These are phyloP conservation scores for Salmo trutta DNA, from an alignment of 2,797 vertebrate genomes.

Conservation along the genomic window DNA sequence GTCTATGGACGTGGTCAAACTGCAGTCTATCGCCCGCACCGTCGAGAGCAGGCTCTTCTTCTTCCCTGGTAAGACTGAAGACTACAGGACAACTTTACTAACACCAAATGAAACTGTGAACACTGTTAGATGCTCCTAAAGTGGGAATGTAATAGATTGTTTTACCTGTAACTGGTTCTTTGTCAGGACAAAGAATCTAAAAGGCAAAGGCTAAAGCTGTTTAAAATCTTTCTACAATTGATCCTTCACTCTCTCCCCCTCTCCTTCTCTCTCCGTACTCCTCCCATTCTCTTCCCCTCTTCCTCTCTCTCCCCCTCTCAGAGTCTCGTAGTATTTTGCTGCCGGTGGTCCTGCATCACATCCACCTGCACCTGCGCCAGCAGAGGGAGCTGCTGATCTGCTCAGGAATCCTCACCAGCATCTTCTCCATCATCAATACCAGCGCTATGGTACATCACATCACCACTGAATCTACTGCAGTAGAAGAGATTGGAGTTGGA, in stretches of 20 bases:
- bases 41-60: conserved; percentile 97
- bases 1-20: conserved; percentile 98
- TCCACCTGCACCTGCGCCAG: conserved; percentile 96
- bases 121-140: not conserved
- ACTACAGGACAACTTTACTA: not conserved
- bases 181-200: not conserved
- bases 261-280: not conserved
- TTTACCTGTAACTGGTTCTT: not conserved
- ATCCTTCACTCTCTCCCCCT: not conserved
- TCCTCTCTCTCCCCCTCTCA: conserved; percentile 51
- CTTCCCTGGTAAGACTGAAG: conserved; percentile 84
- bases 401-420: conserved; percentile 96
- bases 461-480: not conserved
- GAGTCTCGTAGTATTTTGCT: conserved; percentile 96
- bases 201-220: not conserved
- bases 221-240: not conserved
- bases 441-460: conserved; percentile 86
- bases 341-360: conserved; percentile 96
- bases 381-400: conserved; percentile 99
- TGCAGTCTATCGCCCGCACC: conserved; percentile 95
- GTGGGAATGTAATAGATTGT: not conserved
- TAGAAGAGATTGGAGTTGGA: not conserved
- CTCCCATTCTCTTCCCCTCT: not conserved
- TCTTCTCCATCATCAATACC: conserved; percentile 97
- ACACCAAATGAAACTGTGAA: not conserved